Base-by-base conservation (phyloP, 92 coral and sea anemone genomes). In the Epizoanthus illoricatus region DNA sequence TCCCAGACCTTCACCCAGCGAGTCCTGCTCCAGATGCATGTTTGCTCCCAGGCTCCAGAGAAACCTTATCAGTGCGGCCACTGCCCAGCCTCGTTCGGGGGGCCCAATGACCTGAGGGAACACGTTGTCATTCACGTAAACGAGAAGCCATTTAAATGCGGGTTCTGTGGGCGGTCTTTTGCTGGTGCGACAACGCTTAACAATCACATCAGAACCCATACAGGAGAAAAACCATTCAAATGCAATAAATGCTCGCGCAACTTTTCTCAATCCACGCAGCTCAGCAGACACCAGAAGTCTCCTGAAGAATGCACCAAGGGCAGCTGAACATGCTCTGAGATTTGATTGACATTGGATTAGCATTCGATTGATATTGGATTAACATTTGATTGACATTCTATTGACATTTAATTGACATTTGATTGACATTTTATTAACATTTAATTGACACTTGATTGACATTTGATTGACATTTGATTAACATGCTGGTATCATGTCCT, bases 121-220 rank as follows among this genome's bases (percentile, higher is more conserved):
- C 99, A 96, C 85, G 99, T 96, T 9, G 98, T 96, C 73, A 88
- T 89, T 76, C 99, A 96, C 80, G 94, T 96, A 82, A 96, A 92
- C 80, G 99, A 96, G 75, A 96, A 96, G 80, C 99, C 99, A 81
- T 96, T 96, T 76, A 96, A 96, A 75, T 96, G 99, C 88, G 99
- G 99, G 0, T 96, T 89, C 81, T 96, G 99, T 74, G 97, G 97
- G 74, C 94, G 99, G 65, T 91, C 99, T 28, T 96, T 96, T 59
- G 91, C 98, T n/a, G 99, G 99, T n/a, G 95, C 99, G 16, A 96
- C 99, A 69, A 96, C 99, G 0, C 90, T 96, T 43, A 93, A 92
- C 80, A 96, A 96, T 86, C 99, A 96, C 84, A 96, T 96, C 33
- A 79, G 99, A 61, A 96, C 99, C 52, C 99, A 96, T 81, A 96